A percentile compares a stretch with the other conserved stretches of the same genome.
phyloP scores from a whole-genome alignment of 1,140 invertebrate species.

The Papilio helenus region DNA sequence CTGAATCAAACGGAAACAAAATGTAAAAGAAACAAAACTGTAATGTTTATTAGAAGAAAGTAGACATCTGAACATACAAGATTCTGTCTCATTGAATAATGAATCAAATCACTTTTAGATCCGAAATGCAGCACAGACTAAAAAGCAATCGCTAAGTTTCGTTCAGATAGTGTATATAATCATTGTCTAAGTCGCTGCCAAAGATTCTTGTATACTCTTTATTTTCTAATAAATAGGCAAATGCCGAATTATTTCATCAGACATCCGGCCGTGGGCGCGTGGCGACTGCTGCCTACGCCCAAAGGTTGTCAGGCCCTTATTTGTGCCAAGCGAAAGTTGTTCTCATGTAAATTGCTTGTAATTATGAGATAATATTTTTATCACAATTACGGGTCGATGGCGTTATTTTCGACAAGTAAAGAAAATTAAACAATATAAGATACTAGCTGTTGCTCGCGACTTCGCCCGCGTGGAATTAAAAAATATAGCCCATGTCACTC shows the following conservation, averaged over 20 bases:
- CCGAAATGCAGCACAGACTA: no score
- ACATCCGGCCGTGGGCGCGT: constrained; percentile 31
- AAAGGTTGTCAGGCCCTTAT: constrained; percentile 34
- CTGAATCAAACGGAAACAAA: constrained; percentile 17
- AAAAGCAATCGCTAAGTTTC: background rate
- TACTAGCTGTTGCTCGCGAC: no score
- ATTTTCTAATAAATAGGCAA: constrained; percentile 22
- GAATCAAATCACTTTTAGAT: no score
- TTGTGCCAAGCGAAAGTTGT: constrained; percentile 31
- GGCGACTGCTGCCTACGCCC: constrained; percentile 28
- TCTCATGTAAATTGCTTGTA: constrained; percentile 11
- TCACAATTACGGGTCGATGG: background rate
- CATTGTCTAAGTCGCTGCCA: background rate
- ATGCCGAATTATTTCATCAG: constrained; percentile 21
- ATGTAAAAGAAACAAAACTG: background rate
- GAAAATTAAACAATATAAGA: background rate
- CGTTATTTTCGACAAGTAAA: background rate
- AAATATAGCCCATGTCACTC: no score
- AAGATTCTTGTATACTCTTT: background rate
- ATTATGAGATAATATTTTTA: constrained; percentile 27
- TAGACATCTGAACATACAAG: no score
- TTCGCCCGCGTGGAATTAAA: no score
- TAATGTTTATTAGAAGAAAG: background rate
- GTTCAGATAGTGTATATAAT: background rate
- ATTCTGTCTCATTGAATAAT: no score